Evolutionary conservation across 2,888 invertebrate species (phyloP).

Genomic region (Agrilus biguttatus): DNA sequence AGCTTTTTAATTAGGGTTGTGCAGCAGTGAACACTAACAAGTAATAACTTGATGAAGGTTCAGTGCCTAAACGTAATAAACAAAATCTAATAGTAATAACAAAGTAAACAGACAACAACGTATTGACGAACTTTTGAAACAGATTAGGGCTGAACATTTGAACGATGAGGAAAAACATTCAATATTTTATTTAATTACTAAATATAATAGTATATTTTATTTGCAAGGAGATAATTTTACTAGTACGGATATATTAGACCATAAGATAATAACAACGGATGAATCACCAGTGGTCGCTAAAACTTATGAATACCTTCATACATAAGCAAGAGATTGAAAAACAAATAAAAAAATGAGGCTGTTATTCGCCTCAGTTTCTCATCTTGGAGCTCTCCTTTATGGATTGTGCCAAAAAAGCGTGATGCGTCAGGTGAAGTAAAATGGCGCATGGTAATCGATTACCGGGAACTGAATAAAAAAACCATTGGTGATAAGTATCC

Average conservation of each 20-base stretch:
- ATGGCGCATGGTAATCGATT: constrained; percentile 24
- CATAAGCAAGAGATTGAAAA: not conserved
- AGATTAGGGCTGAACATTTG: too few species aligned
- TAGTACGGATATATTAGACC: not conserved
- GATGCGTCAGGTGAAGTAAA: constrained; percentile 15
- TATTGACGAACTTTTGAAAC: too few species aligned
- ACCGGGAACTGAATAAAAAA: constrained; percentile 19
- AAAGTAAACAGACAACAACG: too few species aligned
- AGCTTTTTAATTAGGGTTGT: too few species aligned
- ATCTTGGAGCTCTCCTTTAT: not conserved
- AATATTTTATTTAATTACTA: too few species aligned
- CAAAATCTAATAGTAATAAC: too few species aligned
- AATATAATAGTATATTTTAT: not conserved
- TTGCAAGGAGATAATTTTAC: constrained; percentile 2
- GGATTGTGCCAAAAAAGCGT: constrained; percentile 1
- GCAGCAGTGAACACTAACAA: too few species aligned
- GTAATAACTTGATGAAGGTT: too few species aligned
- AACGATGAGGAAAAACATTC: too few species aligned
- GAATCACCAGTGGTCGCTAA: too few species aligned
- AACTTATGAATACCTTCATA: not conserved
- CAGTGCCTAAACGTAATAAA: too few species aligned
- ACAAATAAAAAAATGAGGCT: constrained; percentile 6
- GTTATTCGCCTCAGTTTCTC: too few species aligned
- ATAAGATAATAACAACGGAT: not conserved
- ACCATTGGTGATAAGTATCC: constrained; percentile 18